These are phyloP conservation scores for Pardalotus punctatus DNA, from an alignment of 2,113 vertebrate species.

Conservation along the genomic window DNA sequence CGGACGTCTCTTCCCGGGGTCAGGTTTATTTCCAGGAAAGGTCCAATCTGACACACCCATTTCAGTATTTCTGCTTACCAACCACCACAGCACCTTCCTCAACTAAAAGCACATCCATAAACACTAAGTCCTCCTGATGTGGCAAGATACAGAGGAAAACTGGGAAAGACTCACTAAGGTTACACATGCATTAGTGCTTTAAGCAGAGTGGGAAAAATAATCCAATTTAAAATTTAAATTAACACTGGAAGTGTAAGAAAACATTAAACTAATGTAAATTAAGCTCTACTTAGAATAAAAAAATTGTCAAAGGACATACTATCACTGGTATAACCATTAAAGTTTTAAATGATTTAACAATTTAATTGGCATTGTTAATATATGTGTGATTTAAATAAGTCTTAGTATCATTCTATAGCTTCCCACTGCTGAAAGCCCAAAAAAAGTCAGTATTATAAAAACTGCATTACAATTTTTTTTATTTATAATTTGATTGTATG, in stretches of 20 bases:
- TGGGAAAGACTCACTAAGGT: neutral
- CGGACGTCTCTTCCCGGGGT: fast-evolving
- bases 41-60: fast-evolving
- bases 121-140: neutral
- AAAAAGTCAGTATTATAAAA: neutral
- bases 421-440: neutral
- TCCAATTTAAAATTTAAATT: neutral
- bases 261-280: neutral
- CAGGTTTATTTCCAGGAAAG: neutral
- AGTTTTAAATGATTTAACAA: neutral
- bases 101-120: fast-evolving
- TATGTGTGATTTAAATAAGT: neutral
- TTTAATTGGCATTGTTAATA: neutral
- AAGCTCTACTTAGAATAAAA: neutral
- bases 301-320: neutral
- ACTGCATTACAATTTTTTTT: neutral
- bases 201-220: neutral
- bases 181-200: neutral
- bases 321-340: neutral
- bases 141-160: fast-evolving
- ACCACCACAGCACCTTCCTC: neutral
- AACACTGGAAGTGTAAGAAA: neutral
- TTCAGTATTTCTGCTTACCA: neutral
- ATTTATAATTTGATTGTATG: neutral
- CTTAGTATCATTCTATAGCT: neutral